Evolutionary conservation across 2,113 vertebrate species (phyloP).

Genomic region (Calonectris borealis): DNA sequence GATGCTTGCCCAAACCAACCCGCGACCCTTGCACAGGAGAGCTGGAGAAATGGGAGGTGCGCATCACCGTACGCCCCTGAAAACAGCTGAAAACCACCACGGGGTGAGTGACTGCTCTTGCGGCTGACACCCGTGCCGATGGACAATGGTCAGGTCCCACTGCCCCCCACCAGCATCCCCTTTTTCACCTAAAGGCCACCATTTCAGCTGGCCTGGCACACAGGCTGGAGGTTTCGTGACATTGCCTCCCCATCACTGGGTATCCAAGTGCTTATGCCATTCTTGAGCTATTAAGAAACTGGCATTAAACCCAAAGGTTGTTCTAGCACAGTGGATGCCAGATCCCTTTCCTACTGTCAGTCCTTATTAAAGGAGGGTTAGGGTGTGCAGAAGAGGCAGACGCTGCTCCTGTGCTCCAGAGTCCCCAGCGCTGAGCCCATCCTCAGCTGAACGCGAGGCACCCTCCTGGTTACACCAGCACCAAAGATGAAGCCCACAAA

Average conservation of each 20-base stretch:
- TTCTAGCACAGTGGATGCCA: not conserved
- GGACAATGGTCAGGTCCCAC: not conserved
- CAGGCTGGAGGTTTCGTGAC: fast-evolving
- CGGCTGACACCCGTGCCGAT: fast-evolving
- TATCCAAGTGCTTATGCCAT: not conserved
- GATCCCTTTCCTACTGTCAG: not conserved
- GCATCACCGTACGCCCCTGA: fast-evolving
- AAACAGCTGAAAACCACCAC: not conserved
- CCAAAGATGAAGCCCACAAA: too few species aligned
- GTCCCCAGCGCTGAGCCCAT: fast-evolving
- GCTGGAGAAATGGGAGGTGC: not conserved
- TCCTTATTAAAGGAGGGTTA: not conserved
- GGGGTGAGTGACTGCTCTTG: fast-evolving
- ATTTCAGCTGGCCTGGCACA: not conserved
- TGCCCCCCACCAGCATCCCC: not conserved
- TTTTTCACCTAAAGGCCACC: not conserved
- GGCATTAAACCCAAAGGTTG: not conserved
- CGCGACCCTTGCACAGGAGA: fast-evolving
- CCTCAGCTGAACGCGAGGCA: fast-evolving
- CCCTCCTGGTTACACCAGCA: not conserved
- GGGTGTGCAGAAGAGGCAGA: too few species aligned
- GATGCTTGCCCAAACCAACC: not conserved
- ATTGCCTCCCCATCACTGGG: not conserved
- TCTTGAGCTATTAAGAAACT: too few species aligned
- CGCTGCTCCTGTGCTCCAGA: fast-evolving